phyloP scores from a whole-genome alignment of 2,797 vertebrate genomes.

The Sebastolobus altivelis region DNA sequence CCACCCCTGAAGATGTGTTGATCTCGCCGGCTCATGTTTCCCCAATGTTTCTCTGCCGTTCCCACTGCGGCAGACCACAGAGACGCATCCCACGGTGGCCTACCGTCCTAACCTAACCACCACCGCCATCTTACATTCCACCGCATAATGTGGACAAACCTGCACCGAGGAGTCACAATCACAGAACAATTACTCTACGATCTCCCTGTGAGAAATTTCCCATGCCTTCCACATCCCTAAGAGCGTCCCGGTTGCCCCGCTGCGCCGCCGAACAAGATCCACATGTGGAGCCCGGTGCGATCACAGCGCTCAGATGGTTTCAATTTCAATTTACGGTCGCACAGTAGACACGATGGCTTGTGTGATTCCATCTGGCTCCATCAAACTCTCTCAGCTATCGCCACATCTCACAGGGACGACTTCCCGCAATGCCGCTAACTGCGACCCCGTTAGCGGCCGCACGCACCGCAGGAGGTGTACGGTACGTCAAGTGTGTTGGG shows the following conservation, averaged over 20 bases:
- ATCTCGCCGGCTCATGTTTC: constrained; percentile 62
- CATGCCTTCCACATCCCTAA: not conserved
- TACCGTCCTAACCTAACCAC: constrained; percentile 24
- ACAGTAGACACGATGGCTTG: constrained; percentile 35
- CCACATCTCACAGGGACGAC: constrained; percentile 36
- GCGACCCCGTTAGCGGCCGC: constrained; percentile 30
- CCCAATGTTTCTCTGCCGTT: constrained; percentile 53
- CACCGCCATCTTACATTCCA: constrained; percentile 64
- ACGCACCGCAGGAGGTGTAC: constrained; percentile 25
- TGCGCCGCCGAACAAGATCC: constrained; percentile 36
- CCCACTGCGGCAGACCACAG: constrained; percentile 69
- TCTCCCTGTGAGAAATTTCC: constrained; percentile 14
- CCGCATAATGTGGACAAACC: constrained; percentile 26
- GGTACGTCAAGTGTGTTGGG: constrained; percentile 29
- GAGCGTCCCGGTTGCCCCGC: not conserved
- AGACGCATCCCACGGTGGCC: constrained; percentile 65
- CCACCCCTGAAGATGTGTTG: constrained; percentile 50
- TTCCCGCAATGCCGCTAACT: constrained; percentile 22
- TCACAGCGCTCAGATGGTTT: constrained; percentile 56
- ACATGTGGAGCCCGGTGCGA: constrained; percentile 10
- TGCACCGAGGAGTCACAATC: constrained; percentile 18
- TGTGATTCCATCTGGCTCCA: constrained; percentile 64
- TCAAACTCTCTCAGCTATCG: constrained; percentile 20
- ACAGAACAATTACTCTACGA: not conserved
- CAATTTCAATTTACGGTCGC: constrained; percentile 46